Base-by-base conservation (phyloP, 2,888 invertebrate genomes). In the Calephelis perditalis region DNA sequence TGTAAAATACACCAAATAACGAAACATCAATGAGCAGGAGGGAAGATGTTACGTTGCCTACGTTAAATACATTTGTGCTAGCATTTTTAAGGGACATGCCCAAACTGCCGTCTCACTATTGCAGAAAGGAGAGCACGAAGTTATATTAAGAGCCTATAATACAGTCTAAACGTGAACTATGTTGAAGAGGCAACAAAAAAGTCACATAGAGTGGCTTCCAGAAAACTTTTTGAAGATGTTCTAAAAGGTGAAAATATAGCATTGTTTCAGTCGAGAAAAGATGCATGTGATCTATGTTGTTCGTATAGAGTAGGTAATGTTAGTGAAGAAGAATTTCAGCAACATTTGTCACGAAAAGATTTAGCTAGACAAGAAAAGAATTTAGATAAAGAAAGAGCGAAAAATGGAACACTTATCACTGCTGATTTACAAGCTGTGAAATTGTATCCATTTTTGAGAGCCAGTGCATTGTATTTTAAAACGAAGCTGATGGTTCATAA, bases 81-180 rank as follows among this genome's bases (percentile, higher is more conserved):
- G 46, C 26, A 44, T 57, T 57, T 46, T 58, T 36, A 56, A 45
- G 45, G 15, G 37, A 8, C 26, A 35, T 61, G 54, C 57, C 57
- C 4, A 61, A 57, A 58, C 8, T 61, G 54, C 57, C 52, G 37
- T 57, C 56, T n/a, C 47, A 58, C 46, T 58, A 47, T 8, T 47
- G 58, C 47, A 35, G 47, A 47, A 58, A 47, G 7, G 58, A 58
- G 36, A 58, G 37, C 45, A 58, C 58, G 12, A 58, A 58, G 47
- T 8, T 58, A 36, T 58, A 47, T 58, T 1, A 47, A 7, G 58
- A 58, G 11, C 58, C 61, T 4, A 46, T 55, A 11, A 58, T 61
- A 55, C 61, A 58, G 55, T 58, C 58, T 46, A 61, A 59, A 12
- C 56, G 59, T 59, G 59, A 59, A 58, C 59, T 62, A 59, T 62